A percentile compares a stretch with the other conserved stretches of the same genome.
These are phyloP conservation scores for Scaptomyza montana DNA, from an alignment of 1,140 invertebrate species.

Conservation along the genomic window DNA sequence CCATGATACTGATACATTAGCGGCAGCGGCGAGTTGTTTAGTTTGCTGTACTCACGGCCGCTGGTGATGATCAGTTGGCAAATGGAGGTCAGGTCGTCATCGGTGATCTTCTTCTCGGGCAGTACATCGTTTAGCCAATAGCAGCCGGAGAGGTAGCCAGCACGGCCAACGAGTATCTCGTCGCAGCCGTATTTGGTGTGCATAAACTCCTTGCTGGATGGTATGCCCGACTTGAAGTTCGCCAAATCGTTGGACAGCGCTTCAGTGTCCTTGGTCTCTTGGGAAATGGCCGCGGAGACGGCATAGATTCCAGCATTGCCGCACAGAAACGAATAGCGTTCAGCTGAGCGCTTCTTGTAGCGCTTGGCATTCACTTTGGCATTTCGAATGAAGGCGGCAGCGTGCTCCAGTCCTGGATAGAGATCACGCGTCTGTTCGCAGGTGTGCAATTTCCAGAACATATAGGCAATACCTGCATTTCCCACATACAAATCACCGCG, in stretches of 20 bases:
- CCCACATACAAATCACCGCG: slow-evolving; percentile 85
- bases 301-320: slow-evolving; percentile 88
- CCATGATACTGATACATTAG: slow-evolving; percentile 94
- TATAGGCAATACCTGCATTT: slow-evolving; percentile 85
- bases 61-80: slow-evolving; percentile 89
- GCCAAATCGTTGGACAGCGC: slow-evolving; percentile 84
- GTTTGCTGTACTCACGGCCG: slow-evolving; percentile 87
- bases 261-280: slow-evolving; percentile 64
- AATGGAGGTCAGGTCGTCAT: slow-evolving; percentile 86
- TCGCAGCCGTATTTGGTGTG: slow-evolving; percentile 89
- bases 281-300: slow-evolving; percentile 85
- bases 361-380: slow-evolving; percentile 81
- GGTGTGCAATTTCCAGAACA: slow-evolving; percentile 85
- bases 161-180: slow-evolving; percentile 92
- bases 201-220: slow-evolving; percentile 84
- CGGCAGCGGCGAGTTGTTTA: slow-evolving; percentile 86
- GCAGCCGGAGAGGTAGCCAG: slow-evolving; percentile 91
- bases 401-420: slow-evolving; percentile 80
- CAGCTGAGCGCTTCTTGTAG: slow-evolving; percentile 73
- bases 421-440: slow-evolving; percentile 78
- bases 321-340: slow-evolving; percentile 85
- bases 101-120: slow-evolving; percentile 84
- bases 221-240: slow-evolving; percentile 83
- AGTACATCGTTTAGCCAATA: slow-evolving; percentile 88
- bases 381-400: slow-evolving; percentile 83